These are phyloP conservation scores for Ceramica pisi DNA, from an alignment of 2,888 invertebrate genomes.

Conservation along the genomic window DNA sequence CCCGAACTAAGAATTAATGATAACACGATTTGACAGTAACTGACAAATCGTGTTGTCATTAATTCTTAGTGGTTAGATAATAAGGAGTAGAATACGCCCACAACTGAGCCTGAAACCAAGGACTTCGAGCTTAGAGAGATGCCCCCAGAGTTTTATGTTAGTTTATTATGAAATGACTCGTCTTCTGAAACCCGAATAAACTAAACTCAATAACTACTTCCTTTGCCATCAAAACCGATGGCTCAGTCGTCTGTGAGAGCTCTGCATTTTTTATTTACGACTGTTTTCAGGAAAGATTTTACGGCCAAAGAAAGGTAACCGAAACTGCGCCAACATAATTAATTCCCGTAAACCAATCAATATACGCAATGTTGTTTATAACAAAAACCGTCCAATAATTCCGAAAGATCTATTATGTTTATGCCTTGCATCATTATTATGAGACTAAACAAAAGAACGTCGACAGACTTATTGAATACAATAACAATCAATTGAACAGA, in stretches of 20 bases:
- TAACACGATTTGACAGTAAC: no score
- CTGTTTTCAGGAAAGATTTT: not conserved
- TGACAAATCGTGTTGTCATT: no score
- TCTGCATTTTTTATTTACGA: not conserved
- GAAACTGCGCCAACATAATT: not conserved
- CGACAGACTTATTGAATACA: not conserved
- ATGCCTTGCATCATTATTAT: not conserved
- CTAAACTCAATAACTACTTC: not conserved
- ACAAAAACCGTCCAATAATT: not conserved
- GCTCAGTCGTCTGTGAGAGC: not conserved
- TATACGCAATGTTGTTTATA: not conserved
- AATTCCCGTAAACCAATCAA: not conserved
- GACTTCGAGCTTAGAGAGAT: no score
- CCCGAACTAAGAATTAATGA: no score
- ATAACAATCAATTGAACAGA: constrained; percentile 16
- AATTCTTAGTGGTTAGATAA: no score
- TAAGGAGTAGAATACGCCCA: no score
- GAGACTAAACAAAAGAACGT: not conserved
- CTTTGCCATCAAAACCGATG: not conserved
- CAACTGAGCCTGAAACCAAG: no score
- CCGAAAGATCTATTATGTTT: not conserved
- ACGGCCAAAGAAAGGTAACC: not conserved
- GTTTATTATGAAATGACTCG: not conserved
- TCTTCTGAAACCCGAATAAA: not conserved
- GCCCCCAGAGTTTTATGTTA: no score